These are phyloP conservation scores for Pseudorhiza aurosa DNA, from an alignment of 30 jellyfish, hydroid and myxozoan genomes.

Conservation along the genomic window DNA sequence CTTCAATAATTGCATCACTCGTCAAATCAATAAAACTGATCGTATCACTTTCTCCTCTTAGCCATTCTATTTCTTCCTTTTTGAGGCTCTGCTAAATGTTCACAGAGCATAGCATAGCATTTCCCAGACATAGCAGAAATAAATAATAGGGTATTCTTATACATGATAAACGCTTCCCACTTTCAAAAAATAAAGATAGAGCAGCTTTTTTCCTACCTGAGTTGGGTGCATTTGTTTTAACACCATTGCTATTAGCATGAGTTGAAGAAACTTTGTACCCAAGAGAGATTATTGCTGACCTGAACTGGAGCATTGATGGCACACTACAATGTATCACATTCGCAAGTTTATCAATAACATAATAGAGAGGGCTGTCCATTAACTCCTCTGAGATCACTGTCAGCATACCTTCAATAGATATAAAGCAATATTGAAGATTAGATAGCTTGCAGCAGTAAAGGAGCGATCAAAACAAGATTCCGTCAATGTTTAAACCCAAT, in stretches of 20 bases:
- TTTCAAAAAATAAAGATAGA: not conserved
- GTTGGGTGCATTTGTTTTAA: constrained; percentile 93
- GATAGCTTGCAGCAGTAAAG: too few species aligned
- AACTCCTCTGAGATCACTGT: constrained; percentile 87
- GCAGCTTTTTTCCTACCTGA: constrained; percentile 55
- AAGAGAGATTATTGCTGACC: constrained; percentile 80
- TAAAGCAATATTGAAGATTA: too few species aligned
- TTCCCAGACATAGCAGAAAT: too few species aligned
- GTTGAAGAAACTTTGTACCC: constrained; percentile 91
- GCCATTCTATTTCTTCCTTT: too few species aligned
- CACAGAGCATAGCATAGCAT: too few species aligned
- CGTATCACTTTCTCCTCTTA: too few species aligned
- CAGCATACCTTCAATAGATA: constrained; percentile 91
- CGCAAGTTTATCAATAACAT: constrained; percentile 75
- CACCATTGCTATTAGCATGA: constrained; percentile 88
- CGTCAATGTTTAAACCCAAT: too few species aligned
- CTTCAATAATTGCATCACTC: too few species aligned
- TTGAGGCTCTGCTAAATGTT: too few species aligned
- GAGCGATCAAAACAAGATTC: too few species aligned
- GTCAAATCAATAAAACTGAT: too few species aligned
- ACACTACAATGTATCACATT: constrained; percentile 84
- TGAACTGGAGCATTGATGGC: constrained; percentile 88
- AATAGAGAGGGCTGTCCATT: constrained; percentile 79
- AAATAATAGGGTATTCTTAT: not conserved
- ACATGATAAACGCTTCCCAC: not conserved